phyloP scores from a whole-genome alignment of 1,140 invertebrate species.

The Brachionus angularis region DNA sequence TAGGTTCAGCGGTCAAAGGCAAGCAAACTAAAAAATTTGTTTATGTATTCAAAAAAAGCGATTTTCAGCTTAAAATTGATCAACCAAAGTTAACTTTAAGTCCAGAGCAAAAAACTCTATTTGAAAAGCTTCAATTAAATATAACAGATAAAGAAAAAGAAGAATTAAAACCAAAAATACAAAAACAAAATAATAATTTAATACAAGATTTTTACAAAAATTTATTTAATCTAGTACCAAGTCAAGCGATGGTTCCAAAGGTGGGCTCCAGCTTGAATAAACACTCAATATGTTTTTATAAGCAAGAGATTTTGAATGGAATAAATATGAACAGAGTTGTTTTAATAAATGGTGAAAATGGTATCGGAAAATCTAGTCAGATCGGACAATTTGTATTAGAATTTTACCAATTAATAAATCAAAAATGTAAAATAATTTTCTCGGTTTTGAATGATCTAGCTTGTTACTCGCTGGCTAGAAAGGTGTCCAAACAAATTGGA shows the following conservation, averaged over 20 bases:
- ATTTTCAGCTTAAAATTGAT: neutral
- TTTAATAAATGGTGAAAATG: constrained; percentile 76
- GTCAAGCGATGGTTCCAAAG: constrained; percentile 51
- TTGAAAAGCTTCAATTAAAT: neutral
- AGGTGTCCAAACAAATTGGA: constrained; percentile 75
- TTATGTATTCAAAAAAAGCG: neutral
- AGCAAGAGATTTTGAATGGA: constrained; percentile 62
- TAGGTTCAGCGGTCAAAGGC: constrained; percentile 71
- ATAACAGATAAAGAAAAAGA: neutral
- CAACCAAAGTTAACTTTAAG: neutral
- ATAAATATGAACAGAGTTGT: constrained; percentile 81
- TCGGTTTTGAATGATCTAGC: constrained; percentile 86
- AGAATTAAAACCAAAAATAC: neutral
- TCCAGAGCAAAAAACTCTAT: neutral
- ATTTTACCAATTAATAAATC: constrained; percentile 63
- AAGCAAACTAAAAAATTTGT: neutral
- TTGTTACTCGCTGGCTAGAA: constrained; percentile 76
- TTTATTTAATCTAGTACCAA: neutral
- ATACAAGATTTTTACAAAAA: neutral
- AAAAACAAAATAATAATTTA: neutral
- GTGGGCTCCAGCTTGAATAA: constrained; percentile 61
- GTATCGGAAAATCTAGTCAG: constrained; percentile 83
- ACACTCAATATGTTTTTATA: constrained; percentile 62
- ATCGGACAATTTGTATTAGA: constrained; percentile 64
- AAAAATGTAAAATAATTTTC: constrained; percentile 78